phyloP scores from a whole-genome alignment of 2,113 vertebrate genomes.

The Tinamus guttatus region DNA sequence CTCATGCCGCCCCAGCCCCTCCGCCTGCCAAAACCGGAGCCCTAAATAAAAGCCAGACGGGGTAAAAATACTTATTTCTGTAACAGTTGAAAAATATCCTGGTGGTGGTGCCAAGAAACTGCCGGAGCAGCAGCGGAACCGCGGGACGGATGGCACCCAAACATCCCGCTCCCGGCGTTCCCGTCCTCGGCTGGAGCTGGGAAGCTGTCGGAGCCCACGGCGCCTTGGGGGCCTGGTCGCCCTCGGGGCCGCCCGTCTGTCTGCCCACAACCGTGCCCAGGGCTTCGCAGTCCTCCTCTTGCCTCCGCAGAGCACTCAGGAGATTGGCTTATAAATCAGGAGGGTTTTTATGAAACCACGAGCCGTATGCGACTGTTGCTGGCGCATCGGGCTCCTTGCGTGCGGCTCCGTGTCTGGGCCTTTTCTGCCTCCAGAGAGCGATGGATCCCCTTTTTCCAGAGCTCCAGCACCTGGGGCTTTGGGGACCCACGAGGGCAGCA shows the following conservation, averaged over 20 bases:
- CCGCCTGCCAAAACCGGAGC: background rate
- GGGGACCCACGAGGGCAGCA: too few relatives aligned
- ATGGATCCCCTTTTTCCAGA: accelerated
- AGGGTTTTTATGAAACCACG: background rate
- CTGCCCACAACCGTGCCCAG: background rate
- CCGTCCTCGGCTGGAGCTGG: background rate
- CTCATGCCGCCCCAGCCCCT: background rate
- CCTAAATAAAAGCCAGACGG: slow-evolving; percentile 28
- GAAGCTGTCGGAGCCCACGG: too few relatives aligned
- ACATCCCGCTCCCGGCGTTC: background rate
- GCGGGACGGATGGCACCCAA: background rate
- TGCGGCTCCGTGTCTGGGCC: accelerated
- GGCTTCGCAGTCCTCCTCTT: background rate
- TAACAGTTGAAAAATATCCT: slow-evolving; percentile 29
- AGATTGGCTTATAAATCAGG: slow-evolving; percentile 36
- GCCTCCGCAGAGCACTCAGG: background rate
- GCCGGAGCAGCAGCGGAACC: background rate
- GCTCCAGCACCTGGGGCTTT: background rate
- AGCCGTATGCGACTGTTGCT: accelerated
- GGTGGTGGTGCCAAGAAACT: slow-evolving; percentile 16
- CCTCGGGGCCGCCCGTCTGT: background rate
- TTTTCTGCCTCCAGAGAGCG: accelerated
- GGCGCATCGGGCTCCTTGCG: accelerated
- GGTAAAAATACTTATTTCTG: slow-evolving; percentile 36
- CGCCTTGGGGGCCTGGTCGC: too few relatives aligned